Conservation (phyloP, 2,797 vertebrate species). For the Cetoscarus ocellatus region DNA sequence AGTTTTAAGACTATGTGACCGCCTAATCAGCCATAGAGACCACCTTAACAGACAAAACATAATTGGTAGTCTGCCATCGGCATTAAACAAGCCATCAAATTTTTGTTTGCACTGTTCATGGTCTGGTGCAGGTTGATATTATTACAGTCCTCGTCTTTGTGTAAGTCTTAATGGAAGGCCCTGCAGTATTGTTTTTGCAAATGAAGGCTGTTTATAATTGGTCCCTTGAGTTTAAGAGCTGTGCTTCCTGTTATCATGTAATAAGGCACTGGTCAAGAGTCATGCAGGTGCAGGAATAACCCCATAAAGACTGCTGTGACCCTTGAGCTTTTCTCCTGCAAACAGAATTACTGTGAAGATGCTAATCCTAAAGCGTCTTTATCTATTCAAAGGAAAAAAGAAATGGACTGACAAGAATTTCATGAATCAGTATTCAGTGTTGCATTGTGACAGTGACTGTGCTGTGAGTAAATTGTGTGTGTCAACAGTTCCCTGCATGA, state of each 20-base stretch:
- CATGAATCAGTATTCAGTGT: slow-evolving; percentile 28
- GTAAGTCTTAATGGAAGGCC: not conserved
- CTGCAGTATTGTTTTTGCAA: not conserved
- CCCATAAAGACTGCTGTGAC: slow-evolving; percentile 22
- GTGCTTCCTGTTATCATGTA: slow-evolving; percentile 14
- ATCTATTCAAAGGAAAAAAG: slow-evolving; percentile 2
- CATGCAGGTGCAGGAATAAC: slow-evolving; percentile 3
- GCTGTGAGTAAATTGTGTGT: slow-evolving; percentile 27
- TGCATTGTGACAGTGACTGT: slow-evolving; percentile 22
- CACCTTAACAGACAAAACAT: too few species aligned
- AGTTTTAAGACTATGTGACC: too few species aligned
- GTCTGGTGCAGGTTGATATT: not conserved
- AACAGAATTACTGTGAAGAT: not conserved
- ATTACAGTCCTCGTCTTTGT: slow-evolving; percentile 21
- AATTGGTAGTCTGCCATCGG: too few species aligned
- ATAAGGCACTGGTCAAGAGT: slow-evolving; percentile 19
- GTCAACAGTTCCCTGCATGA: slow-evolving; percentile 38
- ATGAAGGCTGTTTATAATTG: slow-evolving; percentile 38
- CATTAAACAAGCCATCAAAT: not conserved
- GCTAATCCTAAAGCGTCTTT: not conserved
- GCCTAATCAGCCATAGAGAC: too few species aligned
- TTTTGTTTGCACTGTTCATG: not conserved
- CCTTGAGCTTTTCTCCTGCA: slow-evolving; percentile 25
- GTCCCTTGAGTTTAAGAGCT: slow-evolving; percentile 17
- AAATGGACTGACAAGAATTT: slow-evolving; percentile 13